Percentiles rank a stretch among this genome's conserved stretches.
Evolutionary conservation across 2,797 vertebrate species (phyloP).

Genomic region (Diceros bicornis): DNA sequence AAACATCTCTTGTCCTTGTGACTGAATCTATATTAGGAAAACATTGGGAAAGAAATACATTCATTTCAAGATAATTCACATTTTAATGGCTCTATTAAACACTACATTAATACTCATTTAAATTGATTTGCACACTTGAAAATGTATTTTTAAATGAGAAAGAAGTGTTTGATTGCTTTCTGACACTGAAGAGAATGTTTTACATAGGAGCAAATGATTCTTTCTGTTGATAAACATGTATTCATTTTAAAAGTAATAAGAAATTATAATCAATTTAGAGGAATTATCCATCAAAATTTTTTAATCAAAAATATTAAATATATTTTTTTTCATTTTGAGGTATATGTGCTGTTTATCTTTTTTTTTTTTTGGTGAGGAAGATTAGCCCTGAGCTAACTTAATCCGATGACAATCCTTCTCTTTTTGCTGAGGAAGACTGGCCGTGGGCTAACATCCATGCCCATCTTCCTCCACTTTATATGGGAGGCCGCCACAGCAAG

Average conservation of each 20-base stretch:
- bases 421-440: too few species aligned
- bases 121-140: conserved; percentile 58
- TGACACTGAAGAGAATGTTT: conserved; percentile 34
- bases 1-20: conserved; percentile 17
- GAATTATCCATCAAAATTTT: not conserved
- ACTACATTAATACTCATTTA: conserved; percentile 59
- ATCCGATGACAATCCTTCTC: too few species aligned
- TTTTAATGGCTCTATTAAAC: conserved; percentile 49
- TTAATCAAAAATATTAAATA: not conserved
- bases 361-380: too few species aligned
- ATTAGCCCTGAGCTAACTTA: too few species aligned
- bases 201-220: not conserved
- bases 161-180: conserved; percentile 38
- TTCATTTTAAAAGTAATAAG: conserved; percentile 1
- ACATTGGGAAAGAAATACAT: conserved; percentile 53
- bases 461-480: too few species aligned
- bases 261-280: not conserved
- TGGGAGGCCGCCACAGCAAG: too few species aligned
- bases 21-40: conserved; percentile 4
- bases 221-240: not conserved
- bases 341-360: not conserved
- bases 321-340: not conserved
- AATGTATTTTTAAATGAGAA: conserved; percentile 57
- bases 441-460: too few species aligned
- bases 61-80: conserved; percentile 64